phyloP scores from a whole-genome alignment of 2,113 vertebrate species.

The Calidris pugnax region DNA sequence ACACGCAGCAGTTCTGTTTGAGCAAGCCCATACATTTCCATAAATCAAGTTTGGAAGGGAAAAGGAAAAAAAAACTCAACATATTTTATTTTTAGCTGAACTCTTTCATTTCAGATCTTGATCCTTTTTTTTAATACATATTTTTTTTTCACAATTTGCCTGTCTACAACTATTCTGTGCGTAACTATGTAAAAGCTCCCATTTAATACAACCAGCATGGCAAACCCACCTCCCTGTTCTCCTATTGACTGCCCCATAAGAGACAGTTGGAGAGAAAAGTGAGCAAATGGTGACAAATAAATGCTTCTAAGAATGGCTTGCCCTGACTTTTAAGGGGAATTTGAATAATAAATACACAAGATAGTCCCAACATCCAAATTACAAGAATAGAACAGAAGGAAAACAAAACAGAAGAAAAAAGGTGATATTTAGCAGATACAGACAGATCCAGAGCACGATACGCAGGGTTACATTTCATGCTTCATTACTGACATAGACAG shows the following conservation, averaged over 20 bases:
- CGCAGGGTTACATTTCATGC: neutral
- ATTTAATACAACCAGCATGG: neutral
- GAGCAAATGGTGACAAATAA: neutral
- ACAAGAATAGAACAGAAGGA: neutral
- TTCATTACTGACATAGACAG: neutral
- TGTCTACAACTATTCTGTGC: neutral
- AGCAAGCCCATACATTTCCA: neutral
- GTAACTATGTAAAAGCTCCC: neutral
- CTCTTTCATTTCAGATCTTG: neutral
- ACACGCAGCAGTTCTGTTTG: neutral
- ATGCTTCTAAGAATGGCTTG: neutral
- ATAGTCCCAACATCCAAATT: conserved; percentile 16
- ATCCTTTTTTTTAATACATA: neutral
- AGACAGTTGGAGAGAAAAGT: neutral
- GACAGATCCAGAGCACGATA: neutral
- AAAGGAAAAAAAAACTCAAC: neutral
- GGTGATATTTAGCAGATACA: neutral
- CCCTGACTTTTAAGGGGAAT: neutral
- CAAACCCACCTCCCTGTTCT: neutral
- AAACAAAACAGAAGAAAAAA: neutral
- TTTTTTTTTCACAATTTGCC: neutral
- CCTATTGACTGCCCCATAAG: neutral
- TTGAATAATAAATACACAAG: neutral
- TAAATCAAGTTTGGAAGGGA: neutral
- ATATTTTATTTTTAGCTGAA: neutral